phyloP scores from a whole-genome alignment of 2,113 vertebrate genomes.

The Sisor rabdophorus region DNA sequence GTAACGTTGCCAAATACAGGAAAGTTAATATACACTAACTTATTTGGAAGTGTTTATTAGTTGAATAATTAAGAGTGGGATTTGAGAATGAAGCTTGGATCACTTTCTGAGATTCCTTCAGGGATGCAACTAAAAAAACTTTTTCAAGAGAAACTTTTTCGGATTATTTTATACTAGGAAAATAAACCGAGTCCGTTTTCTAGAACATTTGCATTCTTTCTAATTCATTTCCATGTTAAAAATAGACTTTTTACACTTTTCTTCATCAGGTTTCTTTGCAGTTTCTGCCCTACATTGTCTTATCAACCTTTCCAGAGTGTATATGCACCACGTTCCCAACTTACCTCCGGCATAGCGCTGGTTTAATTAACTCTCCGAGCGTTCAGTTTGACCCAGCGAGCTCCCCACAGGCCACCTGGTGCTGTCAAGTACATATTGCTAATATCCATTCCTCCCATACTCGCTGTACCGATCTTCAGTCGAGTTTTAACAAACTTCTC shows the following conservation, averaged over 20 bases:
- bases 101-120: background rate
- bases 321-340: slow-evolving; percentile 26
- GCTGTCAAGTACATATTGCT: slow-evolving; percentile 23
- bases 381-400: slow-evolving; percentile 44
- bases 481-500: slow-evolving; percentile 19
- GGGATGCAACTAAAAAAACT: background rate
- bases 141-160: background rate
- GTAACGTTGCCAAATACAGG: too few relatives aligned
- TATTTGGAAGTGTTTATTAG: background rate
- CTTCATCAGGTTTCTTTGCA: background rate
- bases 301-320: slow-evolving; percentile 40
- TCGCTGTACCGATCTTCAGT: slow-evolving; percentile 25
- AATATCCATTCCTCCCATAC: slow-evolving; percentile 34
- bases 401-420: slow-evolving; percentile 30
- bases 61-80: background rate
- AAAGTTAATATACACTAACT: background rate
- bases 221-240: background rate
- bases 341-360: slow-evolving; percentile 33
- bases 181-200: background rate
- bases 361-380: slow-evolving; percentile 50
- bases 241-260: background rate
- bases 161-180: background rate
- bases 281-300: slow-evolving; percentile 43
- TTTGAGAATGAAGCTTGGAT: background rate
- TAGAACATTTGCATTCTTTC: background rate